Percentiles rank a stretch among this genome's conserved stretches.
Conservation (phyloP, 2,113 vertebrate genomes). For the Myrmecophaga tridactyla region DNA sequence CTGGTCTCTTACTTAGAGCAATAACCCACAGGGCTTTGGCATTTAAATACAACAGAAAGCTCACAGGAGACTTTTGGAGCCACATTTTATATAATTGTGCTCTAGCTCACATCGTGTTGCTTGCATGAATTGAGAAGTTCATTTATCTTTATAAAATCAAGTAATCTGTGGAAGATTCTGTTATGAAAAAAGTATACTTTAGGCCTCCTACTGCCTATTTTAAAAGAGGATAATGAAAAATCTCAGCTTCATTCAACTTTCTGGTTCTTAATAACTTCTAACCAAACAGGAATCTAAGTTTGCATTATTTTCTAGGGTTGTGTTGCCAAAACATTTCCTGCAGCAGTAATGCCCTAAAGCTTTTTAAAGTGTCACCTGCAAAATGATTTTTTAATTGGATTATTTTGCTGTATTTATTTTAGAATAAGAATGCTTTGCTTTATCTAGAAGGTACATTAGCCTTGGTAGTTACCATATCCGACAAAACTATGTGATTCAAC, state of each 20-base stretch:
- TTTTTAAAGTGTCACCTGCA: not conserved
- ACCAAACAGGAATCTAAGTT: slow-evolving; percentile 32
- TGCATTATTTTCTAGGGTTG: slow-evolving; percentile 18
- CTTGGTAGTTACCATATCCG: not conserved
- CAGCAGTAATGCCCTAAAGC: not conserved
- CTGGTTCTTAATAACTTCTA: slow-evolving; percentile 18
- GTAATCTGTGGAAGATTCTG: not conserved
- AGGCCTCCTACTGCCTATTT: not conserved
- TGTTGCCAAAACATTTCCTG: slow-evolving; percentile 25
- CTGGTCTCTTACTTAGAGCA: not conserved
- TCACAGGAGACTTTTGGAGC: not conserved
- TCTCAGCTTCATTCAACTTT: not conserved
- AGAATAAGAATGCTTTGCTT: not conserved
- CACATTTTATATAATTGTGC: slow-evolving; percentile 13
- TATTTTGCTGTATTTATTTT: not conserved
- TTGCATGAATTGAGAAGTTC: not conserved
- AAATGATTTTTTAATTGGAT: not conserved
- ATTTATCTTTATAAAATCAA: not conserved
- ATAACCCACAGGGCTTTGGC: not conserved
- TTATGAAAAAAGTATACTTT: slow-evolving; percentile 30
- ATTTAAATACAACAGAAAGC: slow-evolving; percentile 14
- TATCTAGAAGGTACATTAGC: not conserved
- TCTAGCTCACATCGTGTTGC: not conserved
- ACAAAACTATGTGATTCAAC: not conserved
- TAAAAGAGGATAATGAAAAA: slow-evolving; percentile 5